Conservation (phyloP, 2,888 invertebrate genomes). For the Ormyrus thymus region DNA sequence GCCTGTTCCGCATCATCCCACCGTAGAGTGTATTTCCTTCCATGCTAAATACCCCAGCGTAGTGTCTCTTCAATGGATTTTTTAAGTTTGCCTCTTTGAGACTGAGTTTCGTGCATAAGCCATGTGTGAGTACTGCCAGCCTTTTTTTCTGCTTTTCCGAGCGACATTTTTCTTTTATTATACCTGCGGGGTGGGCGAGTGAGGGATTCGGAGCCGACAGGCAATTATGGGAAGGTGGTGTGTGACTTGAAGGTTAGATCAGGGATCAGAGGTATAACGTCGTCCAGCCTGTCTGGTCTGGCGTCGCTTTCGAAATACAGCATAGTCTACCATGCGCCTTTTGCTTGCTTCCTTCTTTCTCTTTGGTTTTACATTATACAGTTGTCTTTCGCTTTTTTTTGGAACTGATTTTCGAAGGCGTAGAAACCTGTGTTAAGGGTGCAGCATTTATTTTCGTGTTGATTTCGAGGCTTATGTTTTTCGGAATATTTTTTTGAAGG, state of each 20-base stretch:
- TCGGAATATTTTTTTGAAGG: too few species aligned
- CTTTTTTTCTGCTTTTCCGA: background rate
- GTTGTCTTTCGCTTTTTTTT: too few species aligned
- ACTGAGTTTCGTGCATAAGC: background rate
- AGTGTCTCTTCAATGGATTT: slow-evolving; percentile 28
- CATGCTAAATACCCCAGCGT: background rate
- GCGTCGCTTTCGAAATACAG: slow-evolving; percentile 47
- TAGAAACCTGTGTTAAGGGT: too few species aligned
- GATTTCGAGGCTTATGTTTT: too few species aligned
- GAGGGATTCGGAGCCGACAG: too few species aligned
- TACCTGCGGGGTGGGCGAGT: too few species aligned
- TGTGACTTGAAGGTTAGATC: slow-evolving; percentile 37
- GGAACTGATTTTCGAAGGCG: too few species aligned
- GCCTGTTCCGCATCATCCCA: background rate
- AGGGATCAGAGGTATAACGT: background rate
- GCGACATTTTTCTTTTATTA: too few species aligned
- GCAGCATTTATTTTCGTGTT: too few species aligned
- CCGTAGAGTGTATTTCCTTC: background rate
- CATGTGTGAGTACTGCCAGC: slow-evolving; percentile 38
- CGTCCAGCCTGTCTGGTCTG: slow-evolving; percentile 24
- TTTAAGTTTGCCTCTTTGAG: background rate
- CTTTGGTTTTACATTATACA: too few species aligned
- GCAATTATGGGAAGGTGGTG: background rate
- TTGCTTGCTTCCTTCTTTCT: background rate
- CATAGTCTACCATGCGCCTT: slow-evolving; percentile 26